Percentiles rank a stretch among this genome's conserved stretches.
Conservation (phyloP, 2,888 invertebrate genomes). For the Oxystoma pomonae region DNA sequence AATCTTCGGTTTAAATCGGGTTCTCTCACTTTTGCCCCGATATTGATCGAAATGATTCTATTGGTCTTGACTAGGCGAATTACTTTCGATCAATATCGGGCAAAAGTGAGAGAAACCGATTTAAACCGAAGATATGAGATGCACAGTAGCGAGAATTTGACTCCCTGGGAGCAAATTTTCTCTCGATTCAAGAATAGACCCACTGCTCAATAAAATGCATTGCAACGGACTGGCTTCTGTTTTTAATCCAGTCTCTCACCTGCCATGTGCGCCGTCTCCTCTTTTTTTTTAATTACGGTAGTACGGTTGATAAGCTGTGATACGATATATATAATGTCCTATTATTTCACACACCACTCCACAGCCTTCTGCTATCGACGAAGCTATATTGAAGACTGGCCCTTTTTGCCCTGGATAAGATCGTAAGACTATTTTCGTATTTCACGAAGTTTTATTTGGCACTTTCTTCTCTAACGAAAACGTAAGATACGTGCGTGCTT, state of each 20-base stretch:
- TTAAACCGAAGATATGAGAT: too few species aligned
- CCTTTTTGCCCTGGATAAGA: background rate
- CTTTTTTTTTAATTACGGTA: background rate
- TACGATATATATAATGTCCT: background rate
- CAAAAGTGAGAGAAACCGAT: too few species aligned
- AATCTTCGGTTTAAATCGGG: too few species aligned
- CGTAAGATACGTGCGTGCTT: background rate
- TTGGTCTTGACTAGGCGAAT: too few species aligned
- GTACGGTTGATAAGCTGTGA: background rate
- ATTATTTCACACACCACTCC: background rate
- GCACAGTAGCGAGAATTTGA: too few species aligned
- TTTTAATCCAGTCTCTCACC: background rate
- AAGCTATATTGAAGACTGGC: background rate
- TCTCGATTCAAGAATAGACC: too few species aligned
- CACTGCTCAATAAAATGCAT: background rate
- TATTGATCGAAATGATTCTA: too few species aligned
- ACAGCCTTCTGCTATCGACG: background rate
- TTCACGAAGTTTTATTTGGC: background rate
- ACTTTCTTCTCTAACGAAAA: background rate
- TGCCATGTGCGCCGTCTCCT: background rate
- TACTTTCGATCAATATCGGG: too few species aligned
- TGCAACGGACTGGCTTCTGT: background rate
- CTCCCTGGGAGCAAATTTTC: too few species aligned
- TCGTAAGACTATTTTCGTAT: background rate
- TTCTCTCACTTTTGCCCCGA: too few species aligned